Evolutionary conservation across 2,888 invertebrate genomes (phyloP).

Genomic region (Lasioglossum marginatum): DNA sequence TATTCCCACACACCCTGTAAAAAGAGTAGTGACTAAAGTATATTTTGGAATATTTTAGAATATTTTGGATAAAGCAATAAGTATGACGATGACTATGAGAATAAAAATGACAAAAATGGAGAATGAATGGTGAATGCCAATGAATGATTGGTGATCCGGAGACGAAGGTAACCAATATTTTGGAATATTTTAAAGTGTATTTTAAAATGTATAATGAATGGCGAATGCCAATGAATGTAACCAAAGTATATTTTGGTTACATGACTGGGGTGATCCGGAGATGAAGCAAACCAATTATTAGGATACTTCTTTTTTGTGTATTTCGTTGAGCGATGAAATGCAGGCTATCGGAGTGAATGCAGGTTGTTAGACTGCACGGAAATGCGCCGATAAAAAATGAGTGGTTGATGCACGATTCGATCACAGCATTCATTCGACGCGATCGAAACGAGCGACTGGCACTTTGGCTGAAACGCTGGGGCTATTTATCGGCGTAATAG

Average conservation of each 20-base stretch:
- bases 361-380: neutral
- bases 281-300: neutral
- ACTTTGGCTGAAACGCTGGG: constrained; percentile 59
- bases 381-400: neutral
- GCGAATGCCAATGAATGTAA: no score
- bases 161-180: no score
- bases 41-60: no score
- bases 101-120: neutral
- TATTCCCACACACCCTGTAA: neutral
- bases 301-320: neutral
- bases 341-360: neutral
- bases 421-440: constrained; percentile 43
- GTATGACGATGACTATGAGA: no score
- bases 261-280: neutral
- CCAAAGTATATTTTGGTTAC: no score
- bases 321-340: neutral
- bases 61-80: no score
- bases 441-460: constrained; percentile 56
- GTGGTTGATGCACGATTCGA: constrained; percentile 39
- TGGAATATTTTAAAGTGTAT: no score
- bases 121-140: no score
- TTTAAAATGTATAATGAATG: no score
- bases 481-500: constrained; percentile 77
- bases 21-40: neutral
- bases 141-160: no score